A percentile compares a stretch with the other conserved stretches of the same genome.
These are phyloP conservation scores for Pterocles orientalis DNA, from an alignment of 2,113 vertebrate species.

Conservation along the genomic window DNA sequence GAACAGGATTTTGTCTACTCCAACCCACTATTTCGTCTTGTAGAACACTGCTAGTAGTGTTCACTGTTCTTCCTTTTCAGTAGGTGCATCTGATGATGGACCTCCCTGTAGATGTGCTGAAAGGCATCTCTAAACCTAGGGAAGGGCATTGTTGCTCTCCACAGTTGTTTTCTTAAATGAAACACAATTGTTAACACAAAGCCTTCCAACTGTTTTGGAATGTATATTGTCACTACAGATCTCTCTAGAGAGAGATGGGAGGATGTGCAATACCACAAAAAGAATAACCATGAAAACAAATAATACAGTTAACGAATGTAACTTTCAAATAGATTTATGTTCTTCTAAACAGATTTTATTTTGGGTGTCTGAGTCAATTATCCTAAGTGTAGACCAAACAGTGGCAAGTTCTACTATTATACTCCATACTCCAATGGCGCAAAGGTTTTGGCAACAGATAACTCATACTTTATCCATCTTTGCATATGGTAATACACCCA, in stretches of 20 bases:
- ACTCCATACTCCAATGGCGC: neutral
- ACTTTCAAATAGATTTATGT: constrained; percentile 3
- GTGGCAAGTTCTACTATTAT: neutral
- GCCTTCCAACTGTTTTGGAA: neutral
- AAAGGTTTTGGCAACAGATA: constrained; percentile 36
- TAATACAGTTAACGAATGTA: neutral
- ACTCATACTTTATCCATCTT: neutral
- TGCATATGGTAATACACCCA: constrained; percentile 28
- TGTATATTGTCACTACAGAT: neutral
- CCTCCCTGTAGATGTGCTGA: neutral
- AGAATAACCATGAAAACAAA: neutral
- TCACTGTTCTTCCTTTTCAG: neutral
- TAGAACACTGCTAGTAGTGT: accelerated
- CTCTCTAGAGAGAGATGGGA: neutral
- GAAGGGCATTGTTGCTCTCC: neutral
- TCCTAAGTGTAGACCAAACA: neutral
- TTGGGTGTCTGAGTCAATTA: neutral
- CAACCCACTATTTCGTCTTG: neutral
- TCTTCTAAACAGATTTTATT: neutral
- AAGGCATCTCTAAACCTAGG: neutral
- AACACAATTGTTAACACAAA: neutral
- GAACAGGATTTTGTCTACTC: neutral
- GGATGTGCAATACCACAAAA: neutral
- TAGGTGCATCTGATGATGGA: neutral
- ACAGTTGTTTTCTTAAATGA: neutral